These are phyloP conservation scores for Arion vulgaris DNA, from an alignment of 1,140 invertebrate genomes.

Conservation along the genomic window DNA sequence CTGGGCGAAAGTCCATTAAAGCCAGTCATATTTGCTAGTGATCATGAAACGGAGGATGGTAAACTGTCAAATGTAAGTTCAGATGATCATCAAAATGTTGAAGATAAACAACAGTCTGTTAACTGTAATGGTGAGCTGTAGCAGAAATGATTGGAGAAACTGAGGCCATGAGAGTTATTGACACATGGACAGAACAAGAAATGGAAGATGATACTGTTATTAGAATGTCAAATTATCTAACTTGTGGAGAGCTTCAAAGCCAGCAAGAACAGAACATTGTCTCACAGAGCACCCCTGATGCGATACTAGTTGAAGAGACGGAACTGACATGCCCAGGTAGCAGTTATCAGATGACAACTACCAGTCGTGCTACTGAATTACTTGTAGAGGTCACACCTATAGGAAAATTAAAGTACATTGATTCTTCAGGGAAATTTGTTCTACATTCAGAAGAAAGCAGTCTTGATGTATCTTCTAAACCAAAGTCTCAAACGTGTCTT, in stretches of 20 bases:
- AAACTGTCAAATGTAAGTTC: neutral
- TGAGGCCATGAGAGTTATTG: conserved; percentile 12
- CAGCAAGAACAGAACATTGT: neutral
- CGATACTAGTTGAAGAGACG: neutral
- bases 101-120: neutral
- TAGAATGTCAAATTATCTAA: neutral
- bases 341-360: neutral
- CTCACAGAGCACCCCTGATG: neutral
- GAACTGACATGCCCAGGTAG: neutral
- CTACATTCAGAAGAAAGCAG: neutral
- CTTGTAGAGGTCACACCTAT: neutral
- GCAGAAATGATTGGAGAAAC: conserved; percentile 18
- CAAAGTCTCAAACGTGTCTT: neutral
- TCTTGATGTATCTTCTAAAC: neutral
- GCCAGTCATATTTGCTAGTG: neutral
- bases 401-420: neutral
- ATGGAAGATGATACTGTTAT: neutral
- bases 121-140: neutral
- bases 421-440: neutral
- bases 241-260: neutral
- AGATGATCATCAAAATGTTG: neutral
- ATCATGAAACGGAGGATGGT: neutral
- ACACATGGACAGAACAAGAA: neutral
- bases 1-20: conserved; percentile 37
- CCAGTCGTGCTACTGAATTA: neutral